These are phyloP conservation scores for Protodeltote pygarga DNA, from an alignment of 2,888 invertebrate species.

Conservation along the genomic window DNA sequence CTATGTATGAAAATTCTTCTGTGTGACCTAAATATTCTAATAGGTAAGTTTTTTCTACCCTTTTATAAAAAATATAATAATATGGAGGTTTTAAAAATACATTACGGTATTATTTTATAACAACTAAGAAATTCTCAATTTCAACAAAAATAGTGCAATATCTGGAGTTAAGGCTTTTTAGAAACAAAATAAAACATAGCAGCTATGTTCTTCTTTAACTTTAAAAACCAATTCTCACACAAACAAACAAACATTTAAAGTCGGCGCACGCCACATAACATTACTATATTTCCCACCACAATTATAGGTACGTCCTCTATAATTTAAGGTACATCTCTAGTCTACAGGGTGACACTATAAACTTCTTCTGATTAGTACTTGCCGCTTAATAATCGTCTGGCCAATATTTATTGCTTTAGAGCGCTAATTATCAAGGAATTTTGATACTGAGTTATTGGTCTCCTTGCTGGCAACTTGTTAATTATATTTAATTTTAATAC, in stretches of 20 bases:
- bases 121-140: no score
- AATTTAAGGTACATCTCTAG: conserved; percentile 57
- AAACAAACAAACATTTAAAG: background rate
- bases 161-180: no score
- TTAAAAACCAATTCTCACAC: no score
- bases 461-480: conserved; percentile 53
- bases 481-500: conserved; percentile 68
- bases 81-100: no score
- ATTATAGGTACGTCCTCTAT: conserved; percentile 32
- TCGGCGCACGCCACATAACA: background rate
- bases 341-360: conserved; percentile 60
- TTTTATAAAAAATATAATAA: no score
- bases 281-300: conserved; percentile 21
- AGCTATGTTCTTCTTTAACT: no score
- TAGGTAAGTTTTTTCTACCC: no score
- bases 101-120: no score
- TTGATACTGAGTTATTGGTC: conserved; percentile 84
- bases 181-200: no score
- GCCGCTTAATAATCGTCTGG: conserved; percentile 81
- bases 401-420: conserved; percentile 80
- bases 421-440: conserved; percentile 83
- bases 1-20: no score
- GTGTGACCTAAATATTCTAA: no score
- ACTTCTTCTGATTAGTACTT: conserved; percentile 77
- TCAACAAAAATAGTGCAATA: no score